Evolutionary conservation across 1,140 invertebrate species (phyloP).

Genomic region (Ganaspis sp.): DNA sequence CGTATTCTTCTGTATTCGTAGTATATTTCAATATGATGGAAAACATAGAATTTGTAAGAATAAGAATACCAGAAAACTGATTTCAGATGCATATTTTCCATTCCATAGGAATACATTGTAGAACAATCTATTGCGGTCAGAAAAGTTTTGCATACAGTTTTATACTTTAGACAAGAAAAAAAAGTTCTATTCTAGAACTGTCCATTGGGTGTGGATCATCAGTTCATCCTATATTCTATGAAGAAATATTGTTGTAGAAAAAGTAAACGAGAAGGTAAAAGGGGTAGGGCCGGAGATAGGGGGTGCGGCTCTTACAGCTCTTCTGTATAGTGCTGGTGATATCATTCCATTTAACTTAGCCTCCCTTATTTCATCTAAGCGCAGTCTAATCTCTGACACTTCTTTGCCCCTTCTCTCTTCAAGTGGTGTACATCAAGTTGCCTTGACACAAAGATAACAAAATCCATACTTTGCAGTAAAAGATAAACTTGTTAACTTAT

Average conservation of each 20-base stretch:
- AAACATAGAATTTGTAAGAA: no score
- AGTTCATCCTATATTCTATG: neutral
- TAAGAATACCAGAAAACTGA: no score
- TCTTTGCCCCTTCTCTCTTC: neutral
- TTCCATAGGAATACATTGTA: no score
- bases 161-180: neutral
- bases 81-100: no score
- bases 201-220: neutral
- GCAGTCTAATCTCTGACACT: constrained; percentile 29
- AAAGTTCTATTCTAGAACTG: neutral
- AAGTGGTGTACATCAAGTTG: neutral
- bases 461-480: neutral
- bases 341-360: constrained; percentile 19
- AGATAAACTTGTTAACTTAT: neutral
- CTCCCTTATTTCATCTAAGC: neutral
- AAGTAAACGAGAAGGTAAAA: constrained; percentile 1
- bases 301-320: neutral
- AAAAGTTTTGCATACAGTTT: no score
- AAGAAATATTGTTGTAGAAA: constrained; percentile 16
- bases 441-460: constrained; percentile 1
- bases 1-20: no score
- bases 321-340: constrained; percentile 5
- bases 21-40: no score
- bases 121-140: no score
- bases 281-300: constrained; percentile 17